phyloP scores from a whole-genome alignment of 2,888 invertebrate genomes.

The Laothoe populi region DNA sequence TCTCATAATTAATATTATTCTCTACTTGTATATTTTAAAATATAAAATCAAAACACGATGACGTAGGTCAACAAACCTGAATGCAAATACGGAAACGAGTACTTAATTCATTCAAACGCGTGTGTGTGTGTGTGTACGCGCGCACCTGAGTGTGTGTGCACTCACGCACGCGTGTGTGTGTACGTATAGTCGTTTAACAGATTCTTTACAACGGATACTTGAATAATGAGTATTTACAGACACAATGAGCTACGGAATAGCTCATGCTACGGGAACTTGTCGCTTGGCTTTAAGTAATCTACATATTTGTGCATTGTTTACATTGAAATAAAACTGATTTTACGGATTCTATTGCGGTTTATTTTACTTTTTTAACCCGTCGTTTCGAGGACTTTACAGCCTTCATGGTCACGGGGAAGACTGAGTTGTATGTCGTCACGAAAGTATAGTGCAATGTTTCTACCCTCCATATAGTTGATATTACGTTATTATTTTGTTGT shows the following conservation, averaged over 20 bases:
- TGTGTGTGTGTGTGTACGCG: not conserved
- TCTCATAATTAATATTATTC: too few species aligned
- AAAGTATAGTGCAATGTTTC: too few species aligned
- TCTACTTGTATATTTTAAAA: too few species aligned
- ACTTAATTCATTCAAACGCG: constrained; percentile 1
- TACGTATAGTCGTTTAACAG: not conserved
- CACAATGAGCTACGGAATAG: not conserved
- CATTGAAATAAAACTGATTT: too few species aligned
- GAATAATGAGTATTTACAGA: constrained; percentile 25
- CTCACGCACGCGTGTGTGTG: not conserved
- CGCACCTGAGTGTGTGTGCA: not conserved
- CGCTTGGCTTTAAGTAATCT: not conserved
- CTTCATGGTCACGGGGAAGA: too few species aligned
- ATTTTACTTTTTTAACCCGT: too few species aligned
- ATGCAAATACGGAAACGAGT: not conserved
- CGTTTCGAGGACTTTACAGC: too few species aligned
- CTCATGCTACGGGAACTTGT: not conserved
- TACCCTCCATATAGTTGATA: too few species aligned
- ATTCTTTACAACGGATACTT: constrained; percentile 27
- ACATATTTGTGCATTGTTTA: constrained; percentile 4
- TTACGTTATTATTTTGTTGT: too few species aligned
- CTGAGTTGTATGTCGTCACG: too few species aligned
- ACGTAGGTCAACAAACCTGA: constrained; percentile 16
- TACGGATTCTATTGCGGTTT: too few species aligned
- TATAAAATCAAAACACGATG: not conserved